Base-by-base conservation (phyloP, 92 coral and sea anemone species). In the Montipora capitata region DNA sequence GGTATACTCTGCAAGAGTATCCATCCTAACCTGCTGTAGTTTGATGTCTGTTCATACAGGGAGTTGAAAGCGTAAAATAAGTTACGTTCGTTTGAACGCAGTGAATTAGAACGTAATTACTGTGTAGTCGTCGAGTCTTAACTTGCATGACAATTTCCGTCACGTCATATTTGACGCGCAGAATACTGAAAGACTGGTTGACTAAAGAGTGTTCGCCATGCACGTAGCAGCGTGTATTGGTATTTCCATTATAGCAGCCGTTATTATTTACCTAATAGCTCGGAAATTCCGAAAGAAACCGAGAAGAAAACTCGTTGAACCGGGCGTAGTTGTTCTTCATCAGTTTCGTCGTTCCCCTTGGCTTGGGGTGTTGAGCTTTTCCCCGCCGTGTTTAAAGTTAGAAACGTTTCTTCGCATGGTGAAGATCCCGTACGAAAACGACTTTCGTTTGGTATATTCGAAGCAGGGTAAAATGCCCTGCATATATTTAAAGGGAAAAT, bases 331-430 rank as follows among this genome's bases (percentile, higher is more conserved):
- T 51, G 62, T 80, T 80, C 62, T 80, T 1, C 85, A 80, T 15
- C 76, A 80, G 76, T 64, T 65, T 48, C 52, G 56, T 51, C 79
- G 63, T 11, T 61, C 86, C 16, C 10, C 3, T 3, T 63, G 68
- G 68, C 68, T 39, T 7, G 38, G 39, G 8, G 59, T 49, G 39
- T 0, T 44, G 10, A 45, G 12, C 39, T 93, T 81, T 13, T 96
- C 99, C 14, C 96, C 99, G 49, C 95, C 95, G 35, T 96, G 96
- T 66, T 85, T 96, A 18, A 94, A 94, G 82, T 68, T 96, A 20
- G 96, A 96, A 68, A 92, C 99, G 1, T 96, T 76, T 57, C 78
- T 96, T 7, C 96, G 96, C 45, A 96, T 96, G 96, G 86, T 96
- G 38, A 88, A 82, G 65, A 87, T 94, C 57, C 96, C 95, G 16